Base-by-base conservation (phyloP, 2,797 vertebrate genomes). In the Pseudocheirus occidentalis region DNA sequence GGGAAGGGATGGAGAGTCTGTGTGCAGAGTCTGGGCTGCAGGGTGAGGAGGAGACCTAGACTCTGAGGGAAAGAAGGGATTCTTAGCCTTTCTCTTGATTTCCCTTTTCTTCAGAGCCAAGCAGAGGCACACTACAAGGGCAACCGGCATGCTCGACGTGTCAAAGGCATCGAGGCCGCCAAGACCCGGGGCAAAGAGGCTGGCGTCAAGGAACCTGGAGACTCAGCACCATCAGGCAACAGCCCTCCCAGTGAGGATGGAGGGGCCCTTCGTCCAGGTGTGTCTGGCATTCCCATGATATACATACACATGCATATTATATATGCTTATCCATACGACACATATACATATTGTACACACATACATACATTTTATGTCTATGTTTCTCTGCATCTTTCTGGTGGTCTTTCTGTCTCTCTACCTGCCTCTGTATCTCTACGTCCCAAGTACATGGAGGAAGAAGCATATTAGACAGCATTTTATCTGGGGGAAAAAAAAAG, bases 71-170 rank as follows among this genome's bases (percentile, higher is more conserved):
- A 40, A 95, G 58, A 54, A 28, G 1, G 4, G 62, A 28, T 57
- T 81, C 97, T 98, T 91, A 94, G 92, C 91, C 93, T 95, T 94
- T 28, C 6, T 96, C 95, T 95, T 34, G 52, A 96, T 94, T 73
- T 94, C 94, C 96, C 95, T 94, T 31, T 93, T 95, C 94, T 28
- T 18, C 96, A 99, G 99, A 99, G 99, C 98, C 99, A 99, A 98
- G 99, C 99, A 91, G 99, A 99, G 98, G 99, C 99, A 46, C 99
- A 99, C 98, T 99, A 99, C 98, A 99, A 99, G 98, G 99, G 99
- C 52, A 99, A 99, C 97, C 99, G 99, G 46, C 99, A 99, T 54
- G 99, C 99, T 97, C 99, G 99, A 95, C 98, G 99, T 98, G 99
- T 99, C 96, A 99, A 99, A 98, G 99, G 99, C 98, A 99, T 99